Base-by-base conservation (phyloP, 37 sponge, comb jelly and placozoan genomes). In the Agelas oroides region DNA sequence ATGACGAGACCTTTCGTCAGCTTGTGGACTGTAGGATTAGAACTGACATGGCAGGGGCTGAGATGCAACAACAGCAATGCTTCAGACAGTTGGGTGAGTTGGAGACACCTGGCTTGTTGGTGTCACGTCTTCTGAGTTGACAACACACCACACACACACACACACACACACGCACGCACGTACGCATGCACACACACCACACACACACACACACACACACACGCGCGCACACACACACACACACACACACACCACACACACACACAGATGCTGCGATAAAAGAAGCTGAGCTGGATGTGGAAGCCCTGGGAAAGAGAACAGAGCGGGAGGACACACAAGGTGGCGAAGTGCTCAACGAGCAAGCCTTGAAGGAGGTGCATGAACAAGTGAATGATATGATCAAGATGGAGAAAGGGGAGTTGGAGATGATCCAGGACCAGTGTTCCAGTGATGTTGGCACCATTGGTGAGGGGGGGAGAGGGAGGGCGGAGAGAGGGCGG, bases 31-130 rank as follows among this genome's bases (percentile, higher is more conserved):
- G 28, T 24, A 32, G 78, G 24, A 11, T 86, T 3, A 60, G 12
- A 5, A 34, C 70, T 0, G 33, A 78, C 11, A 57, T 86, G 79
- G 72, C 68, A 40, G 62, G 78, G 20, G 86, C 86, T 17, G 57
- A 37, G 34, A 61, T 25, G 0, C 3, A 36, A 8, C 13, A 41
- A 60, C 53, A 78, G 38, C 33, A 70, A 2, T 86, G 86, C 71
- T 33, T 40, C 1, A 25, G 38, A 5, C 70, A 1, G 0, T 20
- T 77, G 34, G 61, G 85, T 84, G 35, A 76, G 70, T 82, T 5
- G 14, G 63, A 27, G 12, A n/a, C n/a, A n/a, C n/a, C n/a, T n/a
- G n/a, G n/a, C n/a, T n/a, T n/a, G n/a, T n/a, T n/a, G n/a, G 62
- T 14, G 14, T 61, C n/a, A 25, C 62, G 12, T 61, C 62, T 61